Conservation (phyloP, 1,140 invertebrate genomes). For the Cephus cinctus region DNA sequence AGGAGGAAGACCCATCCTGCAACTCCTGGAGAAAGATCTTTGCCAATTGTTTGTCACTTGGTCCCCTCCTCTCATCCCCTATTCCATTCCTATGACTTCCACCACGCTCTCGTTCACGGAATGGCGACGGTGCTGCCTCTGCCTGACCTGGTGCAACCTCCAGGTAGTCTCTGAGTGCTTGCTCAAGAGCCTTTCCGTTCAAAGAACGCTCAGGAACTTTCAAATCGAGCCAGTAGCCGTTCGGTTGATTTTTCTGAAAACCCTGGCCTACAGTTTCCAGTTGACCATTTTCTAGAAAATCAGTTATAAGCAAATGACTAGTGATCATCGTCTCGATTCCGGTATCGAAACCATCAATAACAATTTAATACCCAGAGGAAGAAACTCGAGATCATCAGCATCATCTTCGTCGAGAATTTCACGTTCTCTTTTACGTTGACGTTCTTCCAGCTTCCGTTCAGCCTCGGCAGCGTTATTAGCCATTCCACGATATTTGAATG, state of each 20-base stretch:
- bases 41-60: slow-evolving; percentile 21
- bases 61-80: slow-evolving; percentile 7
- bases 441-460: slow-evolving; percentile 33
- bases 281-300: slow-evolving; percentile 38
- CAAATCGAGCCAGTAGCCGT: background rate
- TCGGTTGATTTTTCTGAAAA: slow-evolving; percentile 27
- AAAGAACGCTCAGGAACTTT: slow-evolving; percentile 8
- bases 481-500: slow-evolving; percentile 45
- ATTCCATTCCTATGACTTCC: slow-evolving; percentile 24
- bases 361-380: slow-evolving; percentile 31
- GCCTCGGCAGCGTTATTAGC: slow-evolving; percentile 24
- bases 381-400: slow-evolving; percentile 35
- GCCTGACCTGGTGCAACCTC: slow-evolving; percentile 31
- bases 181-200: slow-evolving; percentile 34
- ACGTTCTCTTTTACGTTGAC: slow-evolving; percentile 34
- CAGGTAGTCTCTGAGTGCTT: slow-evolving; percentile 35
- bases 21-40: slow-evolving; percentile 29
- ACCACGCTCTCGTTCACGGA: slow-evolving; percentile 42
- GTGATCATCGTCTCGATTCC: too few relatives aligned
- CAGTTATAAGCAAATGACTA: background rate
- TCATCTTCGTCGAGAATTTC: slow-evolving; percentile 25
- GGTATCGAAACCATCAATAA: too few relatives aligned
- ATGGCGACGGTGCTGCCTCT: slow-evolving; percentile 28
- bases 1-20: slow-evolving; percentile 17
- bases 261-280: slow-evolving; percentile 44